Conservation (phyloP, 2,797 vertebrate species). For the Sibirionetta formosa region DNA sequence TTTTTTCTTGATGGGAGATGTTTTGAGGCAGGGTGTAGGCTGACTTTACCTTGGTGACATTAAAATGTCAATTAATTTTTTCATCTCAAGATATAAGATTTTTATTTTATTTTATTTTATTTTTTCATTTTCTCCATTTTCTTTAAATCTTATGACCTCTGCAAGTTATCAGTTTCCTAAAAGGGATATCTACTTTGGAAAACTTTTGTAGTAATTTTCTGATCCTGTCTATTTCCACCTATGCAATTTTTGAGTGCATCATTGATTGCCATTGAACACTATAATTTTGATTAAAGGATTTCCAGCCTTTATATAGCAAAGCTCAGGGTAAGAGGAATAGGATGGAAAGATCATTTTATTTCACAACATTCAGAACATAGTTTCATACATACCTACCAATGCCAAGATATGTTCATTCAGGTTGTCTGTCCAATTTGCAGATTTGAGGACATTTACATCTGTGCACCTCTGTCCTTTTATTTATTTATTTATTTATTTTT, state of each 20-base stretch:
- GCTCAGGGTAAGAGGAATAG: fast-evolving
- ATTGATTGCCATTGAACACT: neutral
- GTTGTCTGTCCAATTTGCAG: neutral
- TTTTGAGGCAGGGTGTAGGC: no score
- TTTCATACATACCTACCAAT: neutral
- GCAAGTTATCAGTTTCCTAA: neutral
- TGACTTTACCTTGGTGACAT: no score
- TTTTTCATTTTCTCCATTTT: no score
- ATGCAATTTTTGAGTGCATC: fast-evolving
- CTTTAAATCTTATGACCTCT: neutral
- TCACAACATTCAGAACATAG: neutral
- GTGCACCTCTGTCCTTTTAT: neutral
- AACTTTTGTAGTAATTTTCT: neutral
- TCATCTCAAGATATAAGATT: neutral
- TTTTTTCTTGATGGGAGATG: no score
- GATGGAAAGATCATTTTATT: neutral
- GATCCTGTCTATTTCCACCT: neutral
- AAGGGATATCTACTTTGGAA: neutral
- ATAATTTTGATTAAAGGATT: neutral
- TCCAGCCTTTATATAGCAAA: neutral
- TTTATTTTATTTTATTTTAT: neutral
- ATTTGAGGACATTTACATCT: neutral
- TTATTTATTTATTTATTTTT: neutral
- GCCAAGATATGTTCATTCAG: neutral
- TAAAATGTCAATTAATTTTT: neutral